Base-by-base conservation (phyloP, 2,888 invertebrate genomes). In the Hydriomena furcata region DNA sequence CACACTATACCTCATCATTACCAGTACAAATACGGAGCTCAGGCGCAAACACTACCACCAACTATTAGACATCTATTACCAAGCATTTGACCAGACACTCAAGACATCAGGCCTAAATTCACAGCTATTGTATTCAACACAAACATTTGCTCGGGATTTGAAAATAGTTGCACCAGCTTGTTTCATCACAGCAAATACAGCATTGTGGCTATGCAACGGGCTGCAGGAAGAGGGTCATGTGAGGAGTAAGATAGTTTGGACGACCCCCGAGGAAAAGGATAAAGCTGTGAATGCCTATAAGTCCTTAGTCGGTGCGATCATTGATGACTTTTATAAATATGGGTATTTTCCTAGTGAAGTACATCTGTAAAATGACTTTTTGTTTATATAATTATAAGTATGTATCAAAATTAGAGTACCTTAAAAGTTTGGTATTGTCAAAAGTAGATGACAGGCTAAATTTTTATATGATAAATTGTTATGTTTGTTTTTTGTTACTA, bases 151-250 rank as follows among this genome's bases (percentile, higher is more conserved):
- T 1, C 38, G 66, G 17, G 89, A 89, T 64, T 60, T 89, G 36
- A 76, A 67, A 52, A 49, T 67, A 1, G 83, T 88, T 6, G 76
- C 74, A 1, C 84, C 85, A 7, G 77, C 84, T 6, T 82, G 83
- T 56, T 65, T 87, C 5, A 84, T 87, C 43, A 70, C 82, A 11
- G 86, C 82, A 0, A 89, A 89, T 53, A 86, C 85, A 27, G 84
- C 88, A 0, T 38, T 86, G 7, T 89, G 89, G 88, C 61, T 89
- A 0, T 73, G 71, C 1, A 77, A 71, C 57, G 89, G 89, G 0
- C 58, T 88, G 25, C 89, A 89, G 57, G 69, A 82, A 61, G 88
- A 84, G 47, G 90, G 89, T 0, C 84, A 87, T 73, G 82, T 89
- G 0, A 74, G 71, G 35, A 89, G 88, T 55, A 89, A 84, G 57